A percentile compares a stretch with the other conserved stretches of the same genome.
Evolutionary conservation across 2,113 vertebrate genomes (phyloP).

Genomic region (Notothenia coriiceps): DNA sequence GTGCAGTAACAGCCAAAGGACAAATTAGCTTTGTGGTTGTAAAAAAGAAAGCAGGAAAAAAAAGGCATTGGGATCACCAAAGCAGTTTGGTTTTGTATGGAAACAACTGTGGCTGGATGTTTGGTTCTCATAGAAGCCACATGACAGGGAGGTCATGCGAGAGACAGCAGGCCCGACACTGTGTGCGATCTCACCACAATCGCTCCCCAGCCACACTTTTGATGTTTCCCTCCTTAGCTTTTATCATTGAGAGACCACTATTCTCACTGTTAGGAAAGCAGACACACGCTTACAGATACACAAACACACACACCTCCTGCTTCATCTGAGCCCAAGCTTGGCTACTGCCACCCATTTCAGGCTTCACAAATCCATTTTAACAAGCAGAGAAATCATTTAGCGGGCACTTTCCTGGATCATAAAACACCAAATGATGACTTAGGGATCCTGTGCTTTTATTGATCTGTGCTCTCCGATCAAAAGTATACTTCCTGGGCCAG

Average conservation of each 20-base stretch:
- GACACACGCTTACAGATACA: background rate
- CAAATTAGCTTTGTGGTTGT: slow-evolving; percentile 65
- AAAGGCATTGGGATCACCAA: slow-evolving; percentile 65
- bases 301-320: background rate
- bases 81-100: slow-evolving; percentile 79
- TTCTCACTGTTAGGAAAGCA: slow-evolving; percentile 68
- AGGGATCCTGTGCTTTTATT: slow-evolving; percentile 66
- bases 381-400: slow-evolving; percentile 79
- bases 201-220: slow-evolving; percentile 70
- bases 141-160: slow-evolving; percentile 81
- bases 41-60: slow-evolving; percentile 3
- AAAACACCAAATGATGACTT: slow-evolving; percentile 72
- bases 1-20: slow-evolving; percentile 63
- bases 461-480: slow-evolving; percentile 68
- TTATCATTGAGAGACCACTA: slow-evolving; percentile 72
- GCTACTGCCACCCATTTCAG: slow-evolving; percentile 63
- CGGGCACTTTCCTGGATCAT: slow-evolving; percentile 77
- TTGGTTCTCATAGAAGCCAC: slow-evolving; percentile 82
- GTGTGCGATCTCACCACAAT: slow-evolving; percentile 81
- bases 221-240: slow-evolving; percentile 73
- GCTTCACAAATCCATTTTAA: slow-evolving; percentile 77
- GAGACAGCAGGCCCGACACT: slow-evolving; percentile 78
- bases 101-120: slow-evolving; percentile 81
- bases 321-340: slow-evolving; percentile 52
- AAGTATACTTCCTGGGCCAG: slow-evolving; percentile 65